A percentile compares a stretch with the other conserved stretches of the same genome.
phyloP scores from a whole-genome alignment of 2,888 invertebrate genomes.

The Platerodrilus igneus region DNA sequence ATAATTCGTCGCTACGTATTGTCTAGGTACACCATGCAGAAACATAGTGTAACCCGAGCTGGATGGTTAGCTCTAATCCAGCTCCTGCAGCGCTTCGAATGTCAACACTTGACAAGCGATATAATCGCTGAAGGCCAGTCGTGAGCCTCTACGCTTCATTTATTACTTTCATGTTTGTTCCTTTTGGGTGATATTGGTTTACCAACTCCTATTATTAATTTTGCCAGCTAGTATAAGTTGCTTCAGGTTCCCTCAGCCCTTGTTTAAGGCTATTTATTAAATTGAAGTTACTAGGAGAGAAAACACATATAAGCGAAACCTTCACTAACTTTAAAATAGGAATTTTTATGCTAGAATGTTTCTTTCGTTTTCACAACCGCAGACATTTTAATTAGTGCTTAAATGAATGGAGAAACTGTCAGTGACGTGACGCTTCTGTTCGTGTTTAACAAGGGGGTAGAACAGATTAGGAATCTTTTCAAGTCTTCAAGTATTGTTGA shows the following conservation, averaged over 20 bases:
- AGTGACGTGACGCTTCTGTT: constrained; percentile 29
- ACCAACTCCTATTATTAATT: too few relatives aligned
- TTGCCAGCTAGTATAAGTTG: too few relatives aligned
- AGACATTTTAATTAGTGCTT: constrained; percentile 38
- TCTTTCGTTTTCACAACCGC: too few relatives aligned
- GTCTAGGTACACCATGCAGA: too few relatives aligned
- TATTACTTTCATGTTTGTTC: constrained; percentile 35
- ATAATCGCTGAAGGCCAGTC: constrained; percentile 36
- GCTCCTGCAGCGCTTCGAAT: constrained; percentile 36
- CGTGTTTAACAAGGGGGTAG: constrained; percentile 30
- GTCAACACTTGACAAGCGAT: constrained; percentile 40
- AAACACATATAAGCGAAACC: constrained; percentile 28
- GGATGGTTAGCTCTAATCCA: constrained; percentile 32
- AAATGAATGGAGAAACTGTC: constrained; percentile 30
- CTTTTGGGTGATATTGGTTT: too few relatives aligned
- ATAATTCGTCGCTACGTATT: too few relatives aligned
- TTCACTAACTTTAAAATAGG: constrained; percentile 32
- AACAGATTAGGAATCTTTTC: constrained; percentile 29
- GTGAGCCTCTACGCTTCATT: constrained; percentile 36
- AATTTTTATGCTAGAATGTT: constrained; percentile 33
- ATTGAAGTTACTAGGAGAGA: too few relatives aligned
- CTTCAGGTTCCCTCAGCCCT: too few relatives aligned
- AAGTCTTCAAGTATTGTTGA: constrained; percentile 27
- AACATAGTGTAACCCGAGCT: constrained; percentile 24
- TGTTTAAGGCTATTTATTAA: too few relatives aligned